Evolutionary conservation across 1,140 invertebrate genomes (phyloP), one percentile per base, ranked within the genome.

Genomic region (Micrasema minimum): DNA sequence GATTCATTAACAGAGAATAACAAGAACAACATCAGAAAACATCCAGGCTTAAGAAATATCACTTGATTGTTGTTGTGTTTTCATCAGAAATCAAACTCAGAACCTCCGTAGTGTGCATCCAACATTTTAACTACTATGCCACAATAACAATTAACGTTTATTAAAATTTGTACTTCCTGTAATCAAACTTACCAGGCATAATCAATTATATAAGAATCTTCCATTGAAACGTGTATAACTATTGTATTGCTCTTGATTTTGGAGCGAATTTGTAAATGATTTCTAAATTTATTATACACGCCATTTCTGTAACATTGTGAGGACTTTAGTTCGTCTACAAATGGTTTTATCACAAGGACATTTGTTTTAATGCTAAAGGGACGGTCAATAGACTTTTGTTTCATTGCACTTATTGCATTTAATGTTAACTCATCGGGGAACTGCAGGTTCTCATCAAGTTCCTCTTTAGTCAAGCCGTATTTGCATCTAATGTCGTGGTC

Each of bases 171-270:
- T n/a, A n/a, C n/a, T n/a, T n/a, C n/a, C n/a, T n/a, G n/a, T n/a
- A n/a, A n/a, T n/a, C n/a, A n/a, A n/a, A 62, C 66, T 66, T 59
- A 75, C 74, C 74, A 75, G 6, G 66, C 55, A 67, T 75, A 75
- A 62, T 75, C 74, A 14, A 75, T 75, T 11, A 72, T 38, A 48
- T 72, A 72, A 4, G 74, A 75, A 55, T 75, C 69, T 11, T n/a
- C 41, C 5, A 53, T 50, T 14, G 26, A 50, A 2, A 51, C 57
- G 1, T 69, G 61, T 12, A 69, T 18, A n/a, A 62, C 35, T 18
- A 69, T 51, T 23, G 16, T 7, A 43, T 43, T 12, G 55, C 6
- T 66, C 18, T 20, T 9, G 7, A 16, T 22, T 55, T 55, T 35
- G 31, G 1, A 16, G 7, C 18, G 31, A 46, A 16, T 18, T 41